These are phyloP conservation scores for Poliocrania exsul DNA, from an alignment of 2,797 vertebrate species.

Conservation along the genomic window DNA sequence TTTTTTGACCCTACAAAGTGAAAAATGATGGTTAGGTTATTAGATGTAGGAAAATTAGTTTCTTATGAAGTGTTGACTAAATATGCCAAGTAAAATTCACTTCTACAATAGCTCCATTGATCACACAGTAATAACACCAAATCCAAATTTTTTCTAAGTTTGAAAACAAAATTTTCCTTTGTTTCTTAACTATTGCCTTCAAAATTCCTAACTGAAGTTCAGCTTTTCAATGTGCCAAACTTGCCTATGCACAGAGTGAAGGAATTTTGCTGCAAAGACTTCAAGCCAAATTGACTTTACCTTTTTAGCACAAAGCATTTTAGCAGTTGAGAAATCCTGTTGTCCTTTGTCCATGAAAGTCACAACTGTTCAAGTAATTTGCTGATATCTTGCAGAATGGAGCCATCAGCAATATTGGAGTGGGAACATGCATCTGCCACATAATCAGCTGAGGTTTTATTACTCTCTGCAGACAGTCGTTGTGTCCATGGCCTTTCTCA, in stretches of 20 bases:
- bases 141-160: neutral
- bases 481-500: neutral
- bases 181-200: neutral
- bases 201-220: neutral
- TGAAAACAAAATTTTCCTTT: neutral
- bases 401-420: neutral
- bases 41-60: neutral
- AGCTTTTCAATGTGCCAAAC: neutral
- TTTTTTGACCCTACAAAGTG: neutral
- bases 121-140: neutral
- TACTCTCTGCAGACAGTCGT: neutral
- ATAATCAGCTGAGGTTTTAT: neutral
- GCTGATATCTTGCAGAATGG: neutral
- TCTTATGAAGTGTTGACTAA: constrained; percentile 8
- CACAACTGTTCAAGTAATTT: neutral
- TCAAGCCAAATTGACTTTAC: neutral
- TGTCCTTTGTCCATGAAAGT: neutral
- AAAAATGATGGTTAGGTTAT: neutral
- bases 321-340: neutral
- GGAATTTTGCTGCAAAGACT: neutral
- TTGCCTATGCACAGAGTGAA: neutral
- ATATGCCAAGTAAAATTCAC: neutral
- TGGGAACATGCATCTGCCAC: neutral
- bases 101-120: neutral
- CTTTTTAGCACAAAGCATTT: neutral